A percentile compares a stretch with the other conserved stretches of the same genome.
Conservation (phyloP, 1,140 invertebrate genomes). For the Ruditapes philippinarum region DNA sequence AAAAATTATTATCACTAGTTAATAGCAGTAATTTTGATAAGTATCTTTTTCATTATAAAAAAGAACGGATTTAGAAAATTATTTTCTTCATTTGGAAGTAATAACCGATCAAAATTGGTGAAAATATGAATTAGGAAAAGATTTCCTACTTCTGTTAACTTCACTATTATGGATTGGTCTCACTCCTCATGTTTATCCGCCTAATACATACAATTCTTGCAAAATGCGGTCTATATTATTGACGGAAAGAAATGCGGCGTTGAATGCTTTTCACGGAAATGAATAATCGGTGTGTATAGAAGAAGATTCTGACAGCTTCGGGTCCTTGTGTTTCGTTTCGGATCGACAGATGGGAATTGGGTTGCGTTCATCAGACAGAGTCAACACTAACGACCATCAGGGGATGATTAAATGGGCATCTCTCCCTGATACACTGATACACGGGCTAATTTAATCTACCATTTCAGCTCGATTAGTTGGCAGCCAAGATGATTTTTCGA, state of each 20-base stretch:
- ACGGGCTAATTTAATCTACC: slow-evolving; percentile 67
- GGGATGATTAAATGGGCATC: slow-evolving; percentile 66
- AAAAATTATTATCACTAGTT: no score
- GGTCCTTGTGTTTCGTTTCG: slow-evolving; percentile 33
- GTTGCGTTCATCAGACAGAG: slow-evolving; percentile 56
- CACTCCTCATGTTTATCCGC: background rate
- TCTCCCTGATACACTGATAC: slow-evolving; percentile 38
- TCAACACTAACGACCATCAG: slow-evolving; percentile 59
- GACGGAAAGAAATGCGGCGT: background rate
- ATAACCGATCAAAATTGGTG: no score
- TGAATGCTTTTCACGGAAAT: slow-evolving; percentile 10
- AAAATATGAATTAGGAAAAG: no score
- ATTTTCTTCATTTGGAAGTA: no score
- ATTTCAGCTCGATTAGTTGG: slow-evolving; percentile 67
- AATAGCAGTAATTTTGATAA: no score
- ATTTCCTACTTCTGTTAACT: no score
- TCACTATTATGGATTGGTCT: background rate
- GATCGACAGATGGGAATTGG: slow-evolving; percentile 65
- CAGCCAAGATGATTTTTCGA: slow-evolving; percentile 65
- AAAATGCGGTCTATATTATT: slow-evolving; percentile 31
- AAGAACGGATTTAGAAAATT: no score
- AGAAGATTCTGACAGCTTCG: slow-evolving; percentile 32
- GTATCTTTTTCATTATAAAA: no score
- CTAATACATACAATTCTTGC: background rate
- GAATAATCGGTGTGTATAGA: slow-evolving; percentile 50